Percentiles rank a stretch among this genome's conserved stretches.
phyloP scores from a whole-genome alignment of 2,113 vertebrate species.

The Mus musculus region DNA sequence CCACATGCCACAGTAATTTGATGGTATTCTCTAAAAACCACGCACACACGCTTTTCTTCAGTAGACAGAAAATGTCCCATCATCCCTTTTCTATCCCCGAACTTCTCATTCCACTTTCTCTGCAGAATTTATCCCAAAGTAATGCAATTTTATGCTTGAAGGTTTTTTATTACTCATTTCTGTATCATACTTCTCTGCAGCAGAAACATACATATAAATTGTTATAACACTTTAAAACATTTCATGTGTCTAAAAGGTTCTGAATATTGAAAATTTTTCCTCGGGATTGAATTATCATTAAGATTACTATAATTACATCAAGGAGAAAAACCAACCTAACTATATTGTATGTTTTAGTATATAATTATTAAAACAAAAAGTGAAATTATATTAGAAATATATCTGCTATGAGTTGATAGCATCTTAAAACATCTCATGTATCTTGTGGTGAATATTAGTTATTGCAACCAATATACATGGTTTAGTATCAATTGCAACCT shows the following conservation, averaged over 20 bases:
- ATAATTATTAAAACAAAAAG: slow-evolving; percentile 47
- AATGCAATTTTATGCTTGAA: slow-evolving; percentile 71
- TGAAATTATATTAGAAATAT: slow-evolving; percentile 30
- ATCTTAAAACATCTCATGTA: slow-evolving; percentile 16
- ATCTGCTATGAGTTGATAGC: slow-evolving; percentile 34
- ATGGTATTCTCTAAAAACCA: slow-evolving; percentile 4
- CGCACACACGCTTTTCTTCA: slow-evolving; percentile 55
- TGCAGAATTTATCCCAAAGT: slow-evolving; percentile 61
- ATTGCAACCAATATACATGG: slow-evolving; percentile 19
- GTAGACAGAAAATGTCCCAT: slow-evolving; percentile 37
- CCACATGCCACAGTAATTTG: slow-evolving; percentile 37
- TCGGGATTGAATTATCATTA: slow-evolving; percentile 58
- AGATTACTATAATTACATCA: slow-evolving; percentile 56
- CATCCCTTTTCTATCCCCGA: slow-evolving; percentile 57
- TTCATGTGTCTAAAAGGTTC: slow-evolving; percentile 53
- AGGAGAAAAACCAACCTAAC: slow-evolving; percentile 49
- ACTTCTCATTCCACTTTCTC: slow-evolving; percentile 45
- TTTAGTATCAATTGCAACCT: neutral
- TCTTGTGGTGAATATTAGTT: slow-evolving; percentile 6
- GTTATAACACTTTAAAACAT: slow-evolving; percentile 69
- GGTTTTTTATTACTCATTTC: slow-evolving; percentile 66
- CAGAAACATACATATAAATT: slow-evolving; percentile 57
- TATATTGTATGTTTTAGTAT: slow-evolving; percentile 44
- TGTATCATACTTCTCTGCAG: slow-evolving; percentile 58
- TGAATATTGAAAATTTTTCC: slow-evolving; percentile 55